These are phyloP conservation scores for Chironomus tepperi DNA, from an alignment of 1,140 invertebrate species.

Conservation along the genomic window DNA sequence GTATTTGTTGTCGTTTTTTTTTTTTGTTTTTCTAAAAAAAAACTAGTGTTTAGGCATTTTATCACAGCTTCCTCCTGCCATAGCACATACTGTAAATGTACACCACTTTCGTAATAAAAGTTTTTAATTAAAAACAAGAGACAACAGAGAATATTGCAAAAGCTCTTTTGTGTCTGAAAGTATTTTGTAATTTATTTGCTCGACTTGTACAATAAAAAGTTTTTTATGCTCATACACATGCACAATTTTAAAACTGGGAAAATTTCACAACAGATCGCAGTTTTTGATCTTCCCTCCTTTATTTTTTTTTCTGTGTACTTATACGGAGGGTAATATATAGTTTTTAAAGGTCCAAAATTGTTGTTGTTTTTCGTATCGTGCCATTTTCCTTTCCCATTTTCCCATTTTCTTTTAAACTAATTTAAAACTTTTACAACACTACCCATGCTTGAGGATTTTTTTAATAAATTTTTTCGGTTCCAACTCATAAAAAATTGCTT, in stretches of 20 bases:
- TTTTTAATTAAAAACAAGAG: slow-evolving; percentile 21
- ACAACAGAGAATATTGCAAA: slow-evolving; percentile 8
- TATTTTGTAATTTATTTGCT: slow-evolving; percentile 15
- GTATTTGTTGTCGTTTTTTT: not conserved
- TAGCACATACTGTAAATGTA: not conserved
- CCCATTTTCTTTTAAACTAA: not conserved
- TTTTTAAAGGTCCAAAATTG: not conserved
- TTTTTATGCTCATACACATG: not conserved
- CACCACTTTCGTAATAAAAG: slow-evolving; percentile 21
- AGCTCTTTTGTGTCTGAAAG: slow-evolving; percentile 12
- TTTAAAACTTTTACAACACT: not conserved
- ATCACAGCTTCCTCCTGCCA: not conserved
- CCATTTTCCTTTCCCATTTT: no score
- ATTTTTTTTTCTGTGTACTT: not conserved
- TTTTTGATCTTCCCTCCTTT: not conserved
- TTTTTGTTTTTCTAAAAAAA: not conserved
- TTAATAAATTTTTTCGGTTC: no score
- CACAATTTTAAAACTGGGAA: not conserved
- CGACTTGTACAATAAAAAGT: slow-evolving; percentile 13
- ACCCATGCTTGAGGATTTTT: no score
- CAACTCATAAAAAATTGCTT: no score
- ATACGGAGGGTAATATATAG: not conserved
- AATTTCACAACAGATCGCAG: slow-evolving; percentile 12
- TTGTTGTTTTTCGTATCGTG: not conserved
- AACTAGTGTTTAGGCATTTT: slow-evolving; percentile 10